Conservation (phyloP, 2,888 invertebrate genomes). For the Apantesis nais region DNA sequence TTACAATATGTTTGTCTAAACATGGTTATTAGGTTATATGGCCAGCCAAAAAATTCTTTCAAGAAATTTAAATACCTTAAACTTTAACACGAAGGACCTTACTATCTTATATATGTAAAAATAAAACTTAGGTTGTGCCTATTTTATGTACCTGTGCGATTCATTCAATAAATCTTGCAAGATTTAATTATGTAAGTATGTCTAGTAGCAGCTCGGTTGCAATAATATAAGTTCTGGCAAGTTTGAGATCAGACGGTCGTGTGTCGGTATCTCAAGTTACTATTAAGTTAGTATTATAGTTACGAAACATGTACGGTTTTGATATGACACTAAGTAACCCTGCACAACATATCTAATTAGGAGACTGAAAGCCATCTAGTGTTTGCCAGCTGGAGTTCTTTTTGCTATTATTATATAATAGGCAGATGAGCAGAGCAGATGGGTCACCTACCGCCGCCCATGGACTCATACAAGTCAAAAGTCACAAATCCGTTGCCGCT, state of each 20-base stretch:
- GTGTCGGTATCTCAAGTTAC: not conserved
- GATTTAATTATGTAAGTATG: not conserved
- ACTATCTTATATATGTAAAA: too few relatives aligned
- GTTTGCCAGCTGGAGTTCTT: not conserved
- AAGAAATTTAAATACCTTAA: too few relatives aligned
- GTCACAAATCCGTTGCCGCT: not conserved
- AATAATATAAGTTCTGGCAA: not conserved
- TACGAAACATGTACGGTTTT: not conserved
- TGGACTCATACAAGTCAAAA: too few relatives aligned
- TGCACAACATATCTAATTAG: not conserved
- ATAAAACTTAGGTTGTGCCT: too few relatives aligned
- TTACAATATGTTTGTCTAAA: too few relatives aligned
- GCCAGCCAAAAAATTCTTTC: too few relatives aligned
- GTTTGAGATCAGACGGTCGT: not conserved
- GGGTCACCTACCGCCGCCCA: too few relatives aligned
- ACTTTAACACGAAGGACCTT: too few relatives aligned
- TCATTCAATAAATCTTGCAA: not conserved
- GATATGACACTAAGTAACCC: not conserved
- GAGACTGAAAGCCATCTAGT: not conserved
- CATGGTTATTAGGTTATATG: too few relatives aligned
- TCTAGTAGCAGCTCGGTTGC: not conserved
- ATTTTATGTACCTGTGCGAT: not conserved
- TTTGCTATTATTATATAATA: not conserved
- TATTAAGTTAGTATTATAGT: not conserved
- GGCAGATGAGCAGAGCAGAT: too few relatives aligned